A percentile compares a stretch with the other conserved stretches of the same genome.
phyloP scores from a whole-genome alignment of 2,797 vertebrate genomes.

The Anas capensis region DNA sequence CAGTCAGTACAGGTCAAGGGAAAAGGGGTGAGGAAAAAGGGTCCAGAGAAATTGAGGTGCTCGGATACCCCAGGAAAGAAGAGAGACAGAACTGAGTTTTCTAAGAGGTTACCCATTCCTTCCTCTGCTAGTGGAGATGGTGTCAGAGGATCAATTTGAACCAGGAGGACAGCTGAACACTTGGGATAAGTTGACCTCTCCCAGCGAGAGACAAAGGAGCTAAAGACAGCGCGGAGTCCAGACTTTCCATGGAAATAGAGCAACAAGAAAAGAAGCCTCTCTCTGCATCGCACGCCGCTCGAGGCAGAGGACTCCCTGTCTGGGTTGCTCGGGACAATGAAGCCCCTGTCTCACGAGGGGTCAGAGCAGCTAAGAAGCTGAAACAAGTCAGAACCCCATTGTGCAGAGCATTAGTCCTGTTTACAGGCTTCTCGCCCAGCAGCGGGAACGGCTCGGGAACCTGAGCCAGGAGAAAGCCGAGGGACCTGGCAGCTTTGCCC shows the following conservation, averaged over 20 bases:
- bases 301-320: slow-evolving; percentile 74
- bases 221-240: slow-evolving; percentile 73
- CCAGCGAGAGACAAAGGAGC: slow-evolving; percentile 68
- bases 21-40: background rate
- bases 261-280: slow-evolving; percentile 65
- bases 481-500: background rate
- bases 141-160: background rate
- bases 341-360: slow-evolving; percentile 77
- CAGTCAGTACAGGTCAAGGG: background rate
- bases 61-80: background rate
- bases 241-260: slow-evolving; percentile 73
- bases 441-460: slow-evolving; percentile 29
- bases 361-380: slow-evolving; percentile 73
- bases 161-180: slow-evolving; percentile 57
- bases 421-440: slow-evolving; percentile 29
- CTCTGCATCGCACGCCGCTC: slow-evolving; percentile 61
- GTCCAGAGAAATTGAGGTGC: background rate
- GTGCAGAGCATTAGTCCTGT: slow-evolving; percentile 59
- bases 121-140: background rate
- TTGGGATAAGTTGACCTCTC: slow-evolving; percentile 63
- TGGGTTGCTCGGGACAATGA: slow-evolving; percentile 75
- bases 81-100: background rate
- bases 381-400: slow-evolving; percentile 69
- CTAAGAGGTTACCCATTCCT: background rate
- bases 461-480: background rate